A percentile compares a stretch with the other conserved stretches of the same genome.
Evolutionary conservation across 2,113 vertebrate species (phyloP).

Genomic region (Eidolon helvum): DNA sequence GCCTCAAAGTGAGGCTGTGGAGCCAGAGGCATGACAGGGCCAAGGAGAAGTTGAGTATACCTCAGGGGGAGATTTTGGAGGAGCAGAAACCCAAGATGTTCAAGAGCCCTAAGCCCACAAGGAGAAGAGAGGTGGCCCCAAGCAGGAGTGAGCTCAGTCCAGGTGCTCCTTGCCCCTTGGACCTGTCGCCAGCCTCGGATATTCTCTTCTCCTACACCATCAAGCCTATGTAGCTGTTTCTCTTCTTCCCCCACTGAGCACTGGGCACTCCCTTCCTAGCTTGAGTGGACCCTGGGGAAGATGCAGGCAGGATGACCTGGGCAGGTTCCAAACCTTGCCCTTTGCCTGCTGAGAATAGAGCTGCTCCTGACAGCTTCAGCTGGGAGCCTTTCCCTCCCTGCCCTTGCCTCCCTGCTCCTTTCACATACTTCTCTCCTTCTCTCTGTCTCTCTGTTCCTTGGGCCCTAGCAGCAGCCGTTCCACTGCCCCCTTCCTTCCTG

Average conservation of each 20-base stretch:
- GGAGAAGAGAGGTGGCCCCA: neutral
- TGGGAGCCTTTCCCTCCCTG: neutral
- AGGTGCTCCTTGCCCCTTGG: conserved; percentile 15
- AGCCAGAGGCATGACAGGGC: neutral
- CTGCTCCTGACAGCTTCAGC: neutral
- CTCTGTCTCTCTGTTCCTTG: neutral
- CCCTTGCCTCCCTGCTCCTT: neutral
- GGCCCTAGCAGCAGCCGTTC: neutral
- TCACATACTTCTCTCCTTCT: neutral
- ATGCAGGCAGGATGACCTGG: neutral
- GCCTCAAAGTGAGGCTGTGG: neutral
- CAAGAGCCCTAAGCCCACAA: neutral
- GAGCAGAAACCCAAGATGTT: neutral
- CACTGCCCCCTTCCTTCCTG: neutral
- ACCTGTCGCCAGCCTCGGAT: neutral
- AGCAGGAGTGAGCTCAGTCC: neutral
- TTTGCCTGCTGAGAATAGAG: neutral
- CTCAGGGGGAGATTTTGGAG: neutral
- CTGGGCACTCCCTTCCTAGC: neutral
- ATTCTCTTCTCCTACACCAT: neutral
- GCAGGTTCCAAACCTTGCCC: neutral
- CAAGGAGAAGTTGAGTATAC: neutral
- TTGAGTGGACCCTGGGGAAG: neutral
- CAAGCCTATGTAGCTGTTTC: neutral
- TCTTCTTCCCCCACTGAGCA: neutral